A percentile compares a stretch with the other conserved stretches of the same genome.
Evolutionary conservation across 2,888 invertebrate genomes (phyloP).

Genomic region (Pomacea canaliculata): DNA sequence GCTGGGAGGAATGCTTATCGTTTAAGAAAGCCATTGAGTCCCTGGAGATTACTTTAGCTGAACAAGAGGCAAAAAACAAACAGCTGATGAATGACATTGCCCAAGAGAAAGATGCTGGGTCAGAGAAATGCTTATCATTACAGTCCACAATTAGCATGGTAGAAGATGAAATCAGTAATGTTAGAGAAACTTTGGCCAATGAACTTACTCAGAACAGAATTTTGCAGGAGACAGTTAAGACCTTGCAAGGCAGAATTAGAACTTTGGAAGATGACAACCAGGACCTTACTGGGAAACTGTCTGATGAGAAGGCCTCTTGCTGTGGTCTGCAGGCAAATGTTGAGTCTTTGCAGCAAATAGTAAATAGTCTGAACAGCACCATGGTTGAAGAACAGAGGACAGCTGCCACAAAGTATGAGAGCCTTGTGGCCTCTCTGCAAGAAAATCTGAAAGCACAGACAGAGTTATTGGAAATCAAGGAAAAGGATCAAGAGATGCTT

Average conservation of each 20-base stretch:
- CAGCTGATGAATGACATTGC: background rate
- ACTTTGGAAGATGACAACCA: background rate
- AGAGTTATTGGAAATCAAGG: slow-evolving; percentile 7
- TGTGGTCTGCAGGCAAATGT: slow-evolving; percentile 9
- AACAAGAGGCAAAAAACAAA: background rate
- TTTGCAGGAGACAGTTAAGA: background rate
- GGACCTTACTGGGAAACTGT: slow-evolving; percentile 5
- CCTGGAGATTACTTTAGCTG: background rate
- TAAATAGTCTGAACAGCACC: background rate
- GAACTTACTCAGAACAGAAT: background rate
- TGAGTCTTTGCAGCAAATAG: slow-evolving; percentile 17
- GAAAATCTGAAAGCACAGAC: slow-evolving; percentile 4
- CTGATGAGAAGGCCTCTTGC: slow-evolving; percentile 16
- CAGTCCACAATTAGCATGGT: no score
- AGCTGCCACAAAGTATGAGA: background rate
- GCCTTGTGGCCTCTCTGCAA: background rate
- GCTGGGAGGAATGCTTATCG: background rate
- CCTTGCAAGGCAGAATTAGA: background rate
- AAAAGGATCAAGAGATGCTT: slow-evolving; percentile 23
- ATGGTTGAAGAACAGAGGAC: background rate
- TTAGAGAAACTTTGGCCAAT: no score
- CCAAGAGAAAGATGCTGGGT: no score
- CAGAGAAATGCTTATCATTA: no score
- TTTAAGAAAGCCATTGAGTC: background rate
- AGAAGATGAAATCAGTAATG: no score